Conservation (phyloP, 2,888 invertebrate genomes). For the Noctua janthina region DNA sequence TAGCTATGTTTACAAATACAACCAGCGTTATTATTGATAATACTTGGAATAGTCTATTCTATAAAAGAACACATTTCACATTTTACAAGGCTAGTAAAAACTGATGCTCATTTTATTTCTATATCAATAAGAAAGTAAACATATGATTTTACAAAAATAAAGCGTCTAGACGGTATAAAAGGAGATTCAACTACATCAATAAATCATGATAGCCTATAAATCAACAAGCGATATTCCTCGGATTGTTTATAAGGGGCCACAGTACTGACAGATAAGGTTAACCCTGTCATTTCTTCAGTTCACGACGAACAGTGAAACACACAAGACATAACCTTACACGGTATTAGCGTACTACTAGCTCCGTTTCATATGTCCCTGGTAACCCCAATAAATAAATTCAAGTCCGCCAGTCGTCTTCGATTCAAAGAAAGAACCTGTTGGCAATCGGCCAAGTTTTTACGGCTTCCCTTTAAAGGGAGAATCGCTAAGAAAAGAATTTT, state of each 20-base stretch:
- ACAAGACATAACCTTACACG: conserved; percentile 56
- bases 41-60: not conserved
- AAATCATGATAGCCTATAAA: conserved; percentile 52
- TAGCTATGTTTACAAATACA: too few relatives aligned
- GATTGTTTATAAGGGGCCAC: conserved; percentile 64
- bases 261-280: conserved; percentile 70
- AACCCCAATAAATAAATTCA: conserved; percentile 82
- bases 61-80: not conserved
- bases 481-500: conserved; percentile 80
- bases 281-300: conserved; percentile 65
- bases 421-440: conserved; percentile 82
- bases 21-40: not conserved
- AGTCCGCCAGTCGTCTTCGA: conserved; percentile 76
- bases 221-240: conserved; percentile 53
- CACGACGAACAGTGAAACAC: conserved; percentile 37
- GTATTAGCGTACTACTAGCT: conserved; percentile 64
- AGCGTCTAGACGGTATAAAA: conserved; percentile 58
- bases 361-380: conserved; percentile 76
- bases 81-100: conserved; percentile 11
- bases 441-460: conserved; percentile 79
- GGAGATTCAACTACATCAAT: conserved; percentile 51
- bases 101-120: conserved; percentile 18
- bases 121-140: conserved; percentile 20
- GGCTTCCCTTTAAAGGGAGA: conserved; percentile 72
- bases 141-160: conserved; percentile 43